Conservation (phyloP, 92 coral and sea anemone species). For the Palythoa heliodiscus region DNA sequence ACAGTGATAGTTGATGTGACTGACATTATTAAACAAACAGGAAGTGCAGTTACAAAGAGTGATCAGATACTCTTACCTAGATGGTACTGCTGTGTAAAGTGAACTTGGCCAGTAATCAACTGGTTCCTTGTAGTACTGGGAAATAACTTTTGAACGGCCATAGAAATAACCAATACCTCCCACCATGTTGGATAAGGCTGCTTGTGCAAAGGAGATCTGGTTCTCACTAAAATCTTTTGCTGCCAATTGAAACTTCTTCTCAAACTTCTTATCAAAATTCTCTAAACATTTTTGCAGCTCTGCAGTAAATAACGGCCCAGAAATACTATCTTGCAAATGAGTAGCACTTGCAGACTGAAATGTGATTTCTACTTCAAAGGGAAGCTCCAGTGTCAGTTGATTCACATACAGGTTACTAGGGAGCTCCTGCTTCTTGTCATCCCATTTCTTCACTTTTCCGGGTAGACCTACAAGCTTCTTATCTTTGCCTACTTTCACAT, state of each 20-base stretch:
- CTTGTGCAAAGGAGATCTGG: constrained; percentile 85
- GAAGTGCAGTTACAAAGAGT: neutral
- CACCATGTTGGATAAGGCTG: constrained; percentile 85
- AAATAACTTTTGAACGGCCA: constrained; percentile 88
- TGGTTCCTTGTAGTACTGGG: constrained; percentile 81
- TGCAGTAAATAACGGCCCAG: constrained; percentile 72
- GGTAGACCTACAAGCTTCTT: constrained; percentile 72
- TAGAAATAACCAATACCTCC: constrained; percentile 97
- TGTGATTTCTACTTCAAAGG: constrained; percentile 84
- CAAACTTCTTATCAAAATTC: constrained; percentile 84
- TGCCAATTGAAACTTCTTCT: constrained; percentile 81
- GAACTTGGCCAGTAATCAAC: constrained; percentile 95
- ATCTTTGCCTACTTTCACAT: constrained; percentile 68
- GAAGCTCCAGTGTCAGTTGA: constrained; percentile 85
- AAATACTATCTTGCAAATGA: constrained; percentile 57
- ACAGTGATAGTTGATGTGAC: too few relatives aligned
- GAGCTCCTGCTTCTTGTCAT: constrained; percentile 73
- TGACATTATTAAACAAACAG: too few relatives aligned
- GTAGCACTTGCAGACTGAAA: constrained; percentile 85
- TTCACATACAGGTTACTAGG: constrained; percentile 81
- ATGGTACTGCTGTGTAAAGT: constrained; percentile 94
- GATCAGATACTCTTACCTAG: constrained; percentile 49
- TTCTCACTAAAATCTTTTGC: constrained; percentile 74
- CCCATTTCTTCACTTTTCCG: constrained; percentile 70
- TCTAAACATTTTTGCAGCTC: constrained; percentile 64